Base-by-base conservation (phyloP, 2,113 vertebrate species). In the Miniopterus natalensis region DNA sequence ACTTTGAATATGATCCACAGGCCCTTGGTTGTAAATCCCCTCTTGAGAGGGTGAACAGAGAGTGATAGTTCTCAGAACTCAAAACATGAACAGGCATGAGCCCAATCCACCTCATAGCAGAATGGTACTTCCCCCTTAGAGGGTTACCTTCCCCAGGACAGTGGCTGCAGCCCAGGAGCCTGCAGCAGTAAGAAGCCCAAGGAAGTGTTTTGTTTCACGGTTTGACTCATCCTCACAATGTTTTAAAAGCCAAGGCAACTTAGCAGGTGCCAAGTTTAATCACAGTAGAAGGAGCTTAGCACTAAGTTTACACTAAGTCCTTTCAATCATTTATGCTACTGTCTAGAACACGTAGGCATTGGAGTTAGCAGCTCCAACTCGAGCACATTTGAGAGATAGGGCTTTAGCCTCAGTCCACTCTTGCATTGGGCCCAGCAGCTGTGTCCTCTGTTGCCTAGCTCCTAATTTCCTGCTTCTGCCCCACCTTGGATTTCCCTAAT, bases 181-280 rank as follows among this genome's bases (percentile, higher is more conserved):
- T 45, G 1, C 0, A n/a, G 53, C 36, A 68, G 12, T 29, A 25
- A 15, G 45, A 53, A 77, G 31, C 4, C 73, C 59, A 15, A 42
- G 18, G 63, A 86, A 15, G 51, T 23, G 51, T 75, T 47, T 40
- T 63, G 11, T 75, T 90, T 51, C 61, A 36, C 21, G 29, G 27
- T 77, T 61, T 53, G 40, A 74, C 40, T 75, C 45, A 85, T 57
- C 74, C 6, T 31, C 59, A 70, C 18, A 18, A 20, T 53, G 17
- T 78, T 86, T 61, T 87, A 45, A 94, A 94, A 89, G 18, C n/a
- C 80, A 92, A 75, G 40, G 25, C 47, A 45, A 71, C 11, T 63
- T 42, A 89, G 70, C 65, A 55, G 14, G 53, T 70, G 9, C 45
- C 47, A 84, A 31, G 31, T 65, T 71, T 66, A 45, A 59, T 21